A percentile compares a stretch with the other conserved stretches of the same genome.
phyloP scores from a whole-genome alignment of 92 coral and sea anemone species.

The Epizoanthus scotinus region DNA sequence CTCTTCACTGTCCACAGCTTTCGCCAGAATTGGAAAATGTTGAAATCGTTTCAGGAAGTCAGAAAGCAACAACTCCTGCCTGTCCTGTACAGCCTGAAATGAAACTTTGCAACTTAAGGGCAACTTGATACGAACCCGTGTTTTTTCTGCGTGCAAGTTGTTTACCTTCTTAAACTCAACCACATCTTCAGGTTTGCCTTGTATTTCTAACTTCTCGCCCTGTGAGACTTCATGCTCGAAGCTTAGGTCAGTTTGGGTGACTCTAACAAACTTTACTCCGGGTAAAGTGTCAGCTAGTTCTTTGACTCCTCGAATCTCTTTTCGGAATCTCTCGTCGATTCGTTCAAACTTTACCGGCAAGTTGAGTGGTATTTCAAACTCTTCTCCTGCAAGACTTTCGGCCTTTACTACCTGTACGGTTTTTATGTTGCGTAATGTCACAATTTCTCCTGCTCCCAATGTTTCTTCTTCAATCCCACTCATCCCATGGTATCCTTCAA shows the following conservation, averaged over 20 bases:
- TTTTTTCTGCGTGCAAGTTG: neutral
- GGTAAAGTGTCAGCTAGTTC: neutral
- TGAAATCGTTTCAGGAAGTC: slow-evolving; percentile 8
- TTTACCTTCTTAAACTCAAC: slow-evolving; percentile 6
- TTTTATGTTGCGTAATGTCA: slow-evolving; percentile 12
- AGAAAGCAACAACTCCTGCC: slow-evolving; percentile 5
- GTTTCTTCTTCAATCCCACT: slow-evolving; percentile 29
- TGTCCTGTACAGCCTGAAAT: slow-evolving; percentile 5
- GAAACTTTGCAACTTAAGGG: slow-evolving; percentile 18
- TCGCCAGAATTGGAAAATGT: slow-evolving; percentile 17
- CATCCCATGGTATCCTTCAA: slow-evolving; percentile 33
- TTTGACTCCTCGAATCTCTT: neutral
- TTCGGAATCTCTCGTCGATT: slow-evolving; percentile 3
- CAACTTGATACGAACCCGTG: neutral
- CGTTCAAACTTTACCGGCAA: slow-evolving; percentile 13
- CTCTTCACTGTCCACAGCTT: slow-evolving; percentile 6
- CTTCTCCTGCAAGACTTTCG: slow-evolving; percentile 20
- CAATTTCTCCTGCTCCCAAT: slow-evolving; percentile 18
- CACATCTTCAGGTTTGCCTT: neutral
- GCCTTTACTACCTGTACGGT: slow-evolving; percentile 5
- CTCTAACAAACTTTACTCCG: slow-evolving; percentile 10
- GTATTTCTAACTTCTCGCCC: slow-evolving; percentile 20
- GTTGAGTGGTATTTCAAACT: slow-evolving; percentile 27
- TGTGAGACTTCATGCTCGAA: neutral
- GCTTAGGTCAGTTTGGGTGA: neutral